A percentile compares a stretch with the other conserved stretches of the same genome.
These are phyloP conservation scores for Drosophila helvetica DNA, from an alignment of 2,888 invertebrate genomes.

Conservation along the genomic window DNA sequence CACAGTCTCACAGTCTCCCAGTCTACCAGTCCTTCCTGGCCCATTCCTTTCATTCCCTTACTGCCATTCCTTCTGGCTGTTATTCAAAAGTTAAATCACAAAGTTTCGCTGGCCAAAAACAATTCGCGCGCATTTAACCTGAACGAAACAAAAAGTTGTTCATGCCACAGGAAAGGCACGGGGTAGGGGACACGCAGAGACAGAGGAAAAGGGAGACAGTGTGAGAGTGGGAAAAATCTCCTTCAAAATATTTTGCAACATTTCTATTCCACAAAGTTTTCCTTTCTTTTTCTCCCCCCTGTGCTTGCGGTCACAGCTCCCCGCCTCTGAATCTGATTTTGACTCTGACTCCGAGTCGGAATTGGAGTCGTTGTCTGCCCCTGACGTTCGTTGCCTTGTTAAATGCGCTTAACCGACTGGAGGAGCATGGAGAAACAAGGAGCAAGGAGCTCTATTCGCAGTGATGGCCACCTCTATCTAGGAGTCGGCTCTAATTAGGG, in stretches of 20 bases:
- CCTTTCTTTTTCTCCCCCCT: neutral
- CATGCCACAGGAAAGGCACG: constrained; percentile 1
- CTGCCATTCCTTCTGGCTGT: constrained; percentile 21
- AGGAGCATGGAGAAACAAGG: constrained; percentile 6
- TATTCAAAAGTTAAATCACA: constrained; percentile 74
- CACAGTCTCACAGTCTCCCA: constrained; percentile 43
- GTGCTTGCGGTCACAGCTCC: constrained; percentile 25
- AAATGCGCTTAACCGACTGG: constrained; percentile 43
- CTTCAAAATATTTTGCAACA: constrained; percentile 56
- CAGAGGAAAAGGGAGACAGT: neutral
- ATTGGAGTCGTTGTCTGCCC: constrained; percentile 15
- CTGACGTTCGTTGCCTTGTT: constrained; percentile 47
- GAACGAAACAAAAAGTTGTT: constrained; percentile 73
- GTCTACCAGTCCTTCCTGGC: neutral
- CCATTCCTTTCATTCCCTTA: neutral
- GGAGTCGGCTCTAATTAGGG: constrained; percentile 41
- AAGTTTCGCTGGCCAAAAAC: constrained; percentile 70
- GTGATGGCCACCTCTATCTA: constrained; percentile 5
- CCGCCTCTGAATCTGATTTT: neutral
- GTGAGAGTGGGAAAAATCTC: constrained; percentile 24
- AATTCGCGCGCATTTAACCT: constrained; percentile 79
- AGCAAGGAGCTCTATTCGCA: neutral
- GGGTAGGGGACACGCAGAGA: neutral
- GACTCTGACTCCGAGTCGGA: neutral
- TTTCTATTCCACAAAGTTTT: constrained; percentile 48